Conservation (phyloP, 2,797 vertebrate genomes). For the Glossophaga mutica region DNA sequence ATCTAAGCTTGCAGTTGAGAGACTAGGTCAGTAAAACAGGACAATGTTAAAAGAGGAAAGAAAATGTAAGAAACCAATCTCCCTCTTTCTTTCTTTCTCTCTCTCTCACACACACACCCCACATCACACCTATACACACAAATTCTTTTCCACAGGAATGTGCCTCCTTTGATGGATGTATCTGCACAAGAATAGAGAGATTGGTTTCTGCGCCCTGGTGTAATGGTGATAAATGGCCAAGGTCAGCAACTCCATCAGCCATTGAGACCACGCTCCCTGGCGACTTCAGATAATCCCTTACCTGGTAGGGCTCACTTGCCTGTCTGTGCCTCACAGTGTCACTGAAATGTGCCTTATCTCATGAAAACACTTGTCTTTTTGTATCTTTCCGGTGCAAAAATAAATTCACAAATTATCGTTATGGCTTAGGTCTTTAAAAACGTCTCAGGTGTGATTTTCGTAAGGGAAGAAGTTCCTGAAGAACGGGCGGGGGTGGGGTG, state of each 20-base stretch:
- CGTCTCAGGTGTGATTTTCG: constrained; percentile 6
- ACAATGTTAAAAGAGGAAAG: constrained; percentile 32
- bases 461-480: not conserved
- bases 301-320: not conserved
- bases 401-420: constrained; percentile 33
- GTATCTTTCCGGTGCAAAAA: constrained; percentile 49
- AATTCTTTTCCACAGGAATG: not conserved
- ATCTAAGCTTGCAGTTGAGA: constrained; percentile 4
- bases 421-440: not conserved
- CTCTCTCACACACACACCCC: not conserved
- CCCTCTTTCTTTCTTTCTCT: not conserved
- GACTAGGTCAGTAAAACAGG: constrained; percentile 38
- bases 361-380: constrained; percentile 53
- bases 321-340: not conserved
- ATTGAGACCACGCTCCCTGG: not conserved
- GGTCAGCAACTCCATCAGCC: constrained; percentile 37
- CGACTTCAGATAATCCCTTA: constrained; percentile 46
- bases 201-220: constrained; percentile 51
- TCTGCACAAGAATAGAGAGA: constrained; percentile 32
- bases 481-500: not conserved
- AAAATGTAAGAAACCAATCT: not conserved
- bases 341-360: constrained; percentile 58
- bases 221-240: constrained; percentile 45
- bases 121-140: not conserved
- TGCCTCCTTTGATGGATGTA: not conserved